Evolutionary conservation across 2,888 invertebrate species (phyloP).

Genomic region (Orthosia cruda): DNA sequence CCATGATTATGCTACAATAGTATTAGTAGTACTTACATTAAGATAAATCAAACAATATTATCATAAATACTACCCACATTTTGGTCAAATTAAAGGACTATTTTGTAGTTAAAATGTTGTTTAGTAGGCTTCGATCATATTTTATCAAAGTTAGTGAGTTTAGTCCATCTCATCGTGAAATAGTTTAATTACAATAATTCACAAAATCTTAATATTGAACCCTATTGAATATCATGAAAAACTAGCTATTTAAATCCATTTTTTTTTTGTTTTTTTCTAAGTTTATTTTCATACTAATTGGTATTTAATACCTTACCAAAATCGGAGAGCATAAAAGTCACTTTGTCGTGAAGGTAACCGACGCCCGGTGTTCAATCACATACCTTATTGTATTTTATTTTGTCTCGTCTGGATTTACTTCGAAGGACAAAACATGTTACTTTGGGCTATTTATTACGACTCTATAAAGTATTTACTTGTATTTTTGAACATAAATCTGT

Average conservation of each 20-base stretch:
- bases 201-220: not conserved
- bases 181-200: not conserved
- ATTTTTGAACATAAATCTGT: constrained; percentile 17
- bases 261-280: not conserved
- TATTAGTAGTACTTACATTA: too few species aligned
- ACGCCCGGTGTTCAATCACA: constrained; percentile 75
- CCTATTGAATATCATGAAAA: not conserved
- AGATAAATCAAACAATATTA: too few species aligned
- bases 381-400: constrained; percentile 76
- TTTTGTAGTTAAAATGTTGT: not conserved
- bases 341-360: constrained; percentile 61
- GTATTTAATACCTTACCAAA: not conserved
- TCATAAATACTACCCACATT: too few species aligned
- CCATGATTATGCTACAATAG: too few species aligned
- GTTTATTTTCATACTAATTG: not conserved
- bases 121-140: too few species aligned
- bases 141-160: too few species aligned
- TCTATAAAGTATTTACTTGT: constrained; percentile 52
- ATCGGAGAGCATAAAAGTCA: constrained; percentile 62
- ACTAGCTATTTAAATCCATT: not conserved
- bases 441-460: constrained; percentile 57
- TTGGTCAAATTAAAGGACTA: too few species aligned
- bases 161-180: too few species aligned
- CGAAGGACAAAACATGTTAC: constrained; percentile 67
- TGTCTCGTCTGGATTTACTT: constrained; percentile 72